Percentiles rank a stretch among this genome's conserved stretches.
These are phyloP conservation scores for Ceryle rudis DNA, from an alignment of 2,797 vertebrate genomes.

Conservation along the genomic window DNA sequence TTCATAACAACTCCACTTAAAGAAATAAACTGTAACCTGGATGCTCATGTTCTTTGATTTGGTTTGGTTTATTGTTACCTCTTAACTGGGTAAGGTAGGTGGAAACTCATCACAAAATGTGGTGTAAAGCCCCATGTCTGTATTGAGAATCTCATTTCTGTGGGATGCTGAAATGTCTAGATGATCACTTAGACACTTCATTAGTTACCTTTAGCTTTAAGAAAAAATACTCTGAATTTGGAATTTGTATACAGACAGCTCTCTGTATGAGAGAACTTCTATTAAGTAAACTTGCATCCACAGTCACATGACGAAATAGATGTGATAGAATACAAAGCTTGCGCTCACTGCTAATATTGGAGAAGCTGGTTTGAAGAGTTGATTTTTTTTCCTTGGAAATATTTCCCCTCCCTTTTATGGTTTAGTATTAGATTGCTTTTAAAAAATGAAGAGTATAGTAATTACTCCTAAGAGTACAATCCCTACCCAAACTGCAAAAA, in stretches of 20 bases:
- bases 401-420: not conserved
- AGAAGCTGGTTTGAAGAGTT: not conserved
- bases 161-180: not conserved
- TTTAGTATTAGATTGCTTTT: not conserved
- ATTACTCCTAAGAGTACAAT: not conserved
- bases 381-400: not conserved
- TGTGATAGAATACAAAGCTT: not conserved
- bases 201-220: not conserved
- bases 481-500: not conserved
- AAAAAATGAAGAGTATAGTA: not conserved
- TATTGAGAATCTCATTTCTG: not conserved
- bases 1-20: too few species aligned
- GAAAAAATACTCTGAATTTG: not conserved
- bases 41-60: not conserved
- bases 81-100: not conserved
- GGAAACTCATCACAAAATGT: not conserved
- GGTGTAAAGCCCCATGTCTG: not conserved
- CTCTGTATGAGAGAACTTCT: not conserved
- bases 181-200: not conserved
- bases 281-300: not conserved
- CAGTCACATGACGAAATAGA: not conserved
- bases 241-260: not conserved
- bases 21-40: not conserved
- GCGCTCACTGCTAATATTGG: not conserved
- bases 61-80: not conserved